Conservation (phyloP, 1,140 invertebrate genomes). For the Brachionus calyciflorus region DNA sequence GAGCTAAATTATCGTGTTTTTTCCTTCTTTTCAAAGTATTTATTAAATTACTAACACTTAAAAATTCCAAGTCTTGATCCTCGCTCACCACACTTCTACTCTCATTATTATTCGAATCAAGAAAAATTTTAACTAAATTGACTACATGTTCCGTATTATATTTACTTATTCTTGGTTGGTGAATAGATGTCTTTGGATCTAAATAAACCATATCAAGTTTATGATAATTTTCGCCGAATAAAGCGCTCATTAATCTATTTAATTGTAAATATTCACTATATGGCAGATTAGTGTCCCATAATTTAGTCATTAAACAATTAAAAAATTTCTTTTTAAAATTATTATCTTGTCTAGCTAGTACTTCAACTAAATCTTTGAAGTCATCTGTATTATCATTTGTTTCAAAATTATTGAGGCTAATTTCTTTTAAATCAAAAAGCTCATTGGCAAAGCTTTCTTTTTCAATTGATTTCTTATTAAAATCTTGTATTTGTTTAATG, state of each 20-base stretch:
- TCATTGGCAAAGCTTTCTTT: conserved; percentile 1
- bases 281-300: conserved; percentile 37
- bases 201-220: conserved; percentile 5
- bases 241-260: conserved; percentile 29
- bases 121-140: conserved; percentile 5
- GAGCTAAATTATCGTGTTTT: background rate
- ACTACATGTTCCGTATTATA: conserved; percentile 10
- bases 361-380: conserved; percentile 41
- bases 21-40: background rate
- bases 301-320: conserved; percentile 42
- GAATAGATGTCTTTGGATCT: background rate
- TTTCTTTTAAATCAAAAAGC: background rate
- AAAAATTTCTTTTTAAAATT: conserved; percentile 40
- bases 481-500: conserved; percentile 13
- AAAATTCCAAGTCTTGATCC: background rate
- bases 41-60: conserved; percentile 13
- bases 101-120: conserved; percentile 12
- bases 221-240: conserved; percentile 44
- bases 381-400: conserved; percentile 20
- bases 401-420: background rate
- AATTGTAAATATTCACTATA: conserved; percentile 43
- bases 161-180: background rate
- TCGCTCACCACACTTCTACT: background rate
- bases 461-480: background rate
- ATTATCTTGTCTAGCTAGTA: conserved; percentile 22